Percentiles rank a stretch among this genome's conserved stretches.
These are phyloP conservation scores for Caprella mutica DNA, from an alignment of 2,888 invertebrate genomes.

Conservation along the genomic window DNA sequence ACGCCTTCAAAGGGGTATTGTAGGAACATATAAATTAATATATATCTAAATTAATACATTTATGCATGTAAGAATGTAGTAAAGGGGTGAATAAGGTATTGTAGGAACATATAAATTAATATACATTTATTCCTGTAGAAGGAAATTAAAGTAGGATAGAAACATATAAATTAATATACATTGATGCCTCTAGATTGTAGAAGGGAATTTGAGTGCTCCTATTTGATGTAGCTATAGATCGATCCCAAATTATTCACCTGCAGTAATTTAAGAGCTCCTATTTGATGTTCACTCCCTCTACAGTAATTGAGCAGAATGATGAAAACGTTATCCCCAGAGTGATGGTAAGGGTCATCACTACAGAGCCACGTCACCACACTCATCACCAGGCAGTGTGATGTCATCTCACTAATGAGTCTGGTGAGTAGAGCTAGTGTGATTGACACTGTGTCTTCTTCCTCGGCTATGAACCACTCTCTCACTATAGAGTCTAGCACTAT, in stretches of 20 bases:
- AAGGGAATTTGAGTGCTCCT: neutral
- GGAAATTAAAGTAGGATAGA: neutral
- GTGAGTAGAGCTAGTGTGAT: neutral
- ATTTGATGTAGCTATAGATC: too few relatives aligned
- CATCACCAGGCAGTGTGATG: slow-evolving; percentile 7
- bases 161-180: neutral
- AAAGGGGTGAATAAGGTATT: neutral
- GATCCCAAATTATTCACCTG: too few relatives aligned
- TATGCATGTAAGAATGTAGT: neutral
- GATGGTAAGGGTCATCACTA: neutral
- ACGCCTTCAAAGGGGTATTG: too few relatives aligned
- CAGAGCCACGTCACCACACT: slow-evolving; percentile 4
- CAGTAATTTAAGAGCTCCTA: too few relatives aligned
- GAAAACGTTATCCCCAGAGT: too few relatives aligned
- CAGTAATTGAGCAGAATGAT: too few relatives aligned
- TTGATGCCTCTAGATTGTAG: neutral
- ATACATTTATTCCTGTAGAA: too few relatives aligned
- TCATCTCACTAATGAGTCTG: neutral
- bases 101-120: too few relatives aligned
- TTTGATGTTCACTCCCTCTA: too few relatives aligned
- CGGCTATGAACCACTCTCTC: too few relatives aligned
- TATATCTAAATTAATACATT: neutral
- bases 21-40: neutral
- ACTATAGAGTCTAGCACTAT: too few relatives aligned
- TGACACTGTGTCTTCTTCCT: too few relatives aligned